Percentiles rank a stretch among this genome's conserved stretches.
Conservation (phyloP, 2,888 invertebrate species). For the Conus canariensis region DNA sequence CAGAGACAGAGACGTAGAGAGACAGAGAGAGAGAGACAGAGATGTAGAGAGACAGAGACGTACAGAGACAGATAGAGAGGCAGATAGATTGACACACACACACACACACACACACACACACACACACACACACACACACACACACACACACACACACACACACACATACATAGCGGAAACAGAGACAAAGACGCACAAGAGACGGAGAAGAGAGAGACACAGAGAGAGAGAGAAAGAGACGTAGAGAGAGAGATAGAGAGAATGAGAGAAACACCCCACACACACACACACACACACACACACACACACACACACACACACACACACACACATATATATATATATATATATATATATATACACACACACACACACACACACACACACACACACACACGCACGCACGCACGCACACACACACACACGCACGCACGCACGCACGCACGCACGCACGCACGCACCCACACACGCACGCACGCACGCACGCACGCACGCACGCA, state of each 20-base stretch:
- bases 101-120: too few species aligned
- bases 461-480: background rate
- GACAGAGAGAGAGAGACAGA: slow-evolving; percentile 13
- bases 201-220: too few species aligned
- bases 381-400: slow-evolving; percentile 21
- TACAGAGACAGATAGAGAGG: background rate
- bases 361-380: slow-evolving; percentile 8
- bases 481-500: slow-evolving; percentile 7
- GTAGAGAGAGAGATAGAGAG: too few species aligned
- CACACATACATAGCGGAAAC: too few species aligned
- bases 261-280: background rate
- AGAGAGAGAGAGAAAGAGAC: too few species aligned
- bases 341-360: background rate
- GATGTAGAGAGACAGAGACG: background rate
- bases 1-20: too few species aligned
- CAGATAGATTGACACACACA: too few species aligned
- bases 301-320: background rate
- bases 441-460: background rate
- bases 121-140: too few species aligned
- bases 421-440: slow-evolving; percentile 28
- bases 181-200: too few species aligned
- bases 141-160: too few species aligned
- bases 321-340: too few species aligned
- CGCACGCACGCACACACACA: slow-evolving; percentile 14
- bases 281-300: background rate